These are phyloP conservation scores for Amphipyra tragopoginis DNA, from an alignment of 2,888 invertebrate species.

Conservation along the genomic window DNA sequence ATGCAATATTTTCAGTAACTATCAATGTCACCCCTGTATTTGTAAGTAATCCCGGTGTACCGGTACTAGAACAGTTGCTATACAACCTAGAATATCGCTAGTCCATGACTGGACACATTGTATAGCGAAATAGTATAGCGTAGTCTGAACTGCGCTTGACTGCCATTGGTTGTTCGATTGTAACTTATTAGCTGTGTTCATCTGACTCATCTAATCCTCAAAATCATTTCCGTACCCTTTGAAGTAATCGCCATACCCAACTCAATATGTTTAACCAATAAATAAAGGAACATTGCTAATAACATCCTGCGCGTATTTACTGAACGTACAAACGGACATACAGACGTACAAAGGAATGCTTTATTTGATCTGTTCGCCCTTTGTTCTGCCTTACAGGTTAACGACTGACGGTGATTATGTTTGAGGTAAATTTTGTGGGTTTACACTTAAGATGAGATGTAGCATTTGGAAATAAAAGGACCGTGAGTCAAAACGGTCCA, in stretches of 20 bases:
- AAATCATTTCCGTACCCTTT: constrained; percentile 14
- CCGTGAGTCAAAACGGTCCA: no score
- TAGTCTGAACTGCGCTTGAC: no score
- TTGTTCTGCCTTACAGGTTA: constrained; percentile 43
- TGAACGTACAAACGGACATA: constrained; percentile 30
- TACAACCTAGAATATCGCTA: no score
- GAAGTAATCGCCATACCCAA: constrained; percentile 40
- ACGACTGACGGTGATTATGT: constrained; percentile 28
- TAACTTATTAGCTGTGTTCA: no score
- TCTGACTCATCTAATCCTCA: constrained; percentile 15
- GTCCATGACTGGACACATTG: no score
- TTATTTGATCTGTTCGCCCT: constrained; percentile 52
- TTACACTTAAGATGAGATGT: neutral
- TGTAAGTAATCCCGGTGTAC: no score
- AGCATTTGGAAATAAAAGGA: neutral
- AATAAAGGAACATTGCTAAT: constrained; percentile 47
- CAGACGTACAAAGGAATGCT: constrained; percentile 57
- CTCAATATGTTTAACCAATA: constrained; percentile 45
- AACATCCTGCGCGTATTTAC: constrained; percentile 57
- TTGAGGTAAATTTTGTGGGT: constrained; percentile 5
- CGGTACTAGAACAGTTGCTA: no score
- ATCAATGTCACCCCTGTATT: no score
- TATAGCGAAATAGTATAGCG: no score
- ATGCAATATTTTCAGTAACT: no score
- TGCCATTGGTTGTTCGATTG: no score